Evolutionary conservation across 2,797 vertebrate species (phyloP).

Genomic region (Danio kyathit): DNA sequence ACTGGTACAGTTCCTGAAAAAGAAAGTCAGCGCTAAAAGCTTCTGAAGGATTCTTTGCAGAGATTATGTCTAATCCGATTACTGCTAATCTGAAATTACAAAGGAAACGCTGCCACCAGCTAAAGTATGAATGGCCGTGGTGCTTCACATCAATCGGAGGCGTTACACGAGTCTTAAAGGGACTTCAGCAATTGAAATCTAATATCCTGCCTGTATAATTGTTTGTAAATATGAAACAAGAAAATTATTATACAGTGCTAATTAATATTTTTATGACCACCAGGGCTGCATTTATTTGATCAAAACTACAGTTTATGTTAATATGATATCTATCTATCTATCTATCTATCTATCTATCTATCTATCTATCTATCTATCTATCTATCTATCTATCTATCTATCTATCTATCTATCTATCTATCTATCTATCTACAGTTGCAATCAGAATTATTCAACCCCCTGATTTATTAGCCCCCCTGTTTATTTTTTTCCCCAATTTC

Average conservation of each 20-base stretch:
- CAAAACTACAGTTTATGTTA: too few relatives aligned
- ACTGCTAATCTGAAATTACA: conserved; percentile 67
- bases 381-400: too few relatives aligned
- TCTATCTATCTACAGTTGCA: too few relatives aligned
- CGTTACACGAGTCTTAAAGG: conserved; percentile 21
- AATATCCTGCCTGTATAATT: neutral
- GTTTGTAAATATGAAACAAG: neutral
- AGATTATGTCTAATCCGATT: conserved; percentile 69
- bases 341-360: too few relatives aligned
- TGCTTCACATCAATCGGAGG: conserved; percentile 4
- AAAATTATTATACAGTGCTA: neutral
- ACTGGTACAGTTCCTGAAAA: conserved; percentile 19
- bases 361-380: too few relatives aligned
- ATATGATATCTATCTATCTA: too few relatives aligned
- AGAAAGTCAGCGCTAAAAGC: conserved; percentile 33
- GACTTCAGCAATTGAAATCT: neutral
- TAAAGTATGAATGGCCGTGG: conserved; percentile 35
- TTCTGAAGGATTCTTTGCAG: conserved; percentile 51
- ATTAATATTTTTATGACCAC: too few relatives aligned
- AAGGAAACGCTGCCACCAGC: conserved; percentile 37
- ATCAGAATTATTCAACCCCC: too few relatives aligned
- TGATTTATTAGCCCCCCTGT: too few relatives aligned
- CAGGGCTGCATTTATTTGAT: too few relatives aligned
- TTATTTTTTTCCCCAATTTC: too few relatives aligned
- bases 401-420: too few relatives aligned